Evolutionary conservation across 2,888 invertebrate genomes (phyloP).

Genomic region (Dastarcus helophoroides): DNA sequence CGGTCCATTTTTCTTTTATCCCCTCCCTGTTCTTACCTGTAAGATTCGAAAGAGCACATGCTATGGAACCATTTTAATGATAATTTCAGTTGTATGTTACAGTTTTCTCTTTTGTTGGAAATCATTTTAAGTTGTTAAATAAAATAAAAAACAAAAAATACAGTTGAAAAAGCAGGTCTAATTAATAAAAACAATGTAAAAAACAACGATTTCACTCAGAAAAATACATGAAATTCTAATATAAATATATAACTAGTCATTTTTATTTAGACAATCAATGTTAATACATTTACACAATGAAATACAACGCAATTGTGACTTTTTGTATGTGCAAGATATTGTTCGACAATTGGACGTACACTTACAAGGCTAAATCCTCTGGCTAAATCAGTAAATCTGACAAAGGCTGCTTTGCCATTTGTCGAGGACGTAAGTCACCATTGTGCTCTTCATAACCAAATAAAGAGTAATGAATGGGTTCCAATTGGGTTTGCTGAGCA

Average conservation of each 20-base stretch:
- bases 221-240: slow-evolving; percentile 2
- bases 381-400: slow-evolving; percentile 1
- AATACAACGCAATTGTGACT: slow-evolving; percentile 2
- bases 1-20: slow-evolving; percentile 8
- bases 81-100: slow-evolving; percentile 5
- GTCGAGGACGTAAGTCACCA: too few relatives aligned
- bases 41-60: slow-evolving; percentile 1
- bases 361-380: slow-evolving; percentile 3
- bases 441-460: too few relatives aligned
- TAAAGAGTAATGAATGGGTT: too few relatives aligned
- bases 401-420: slow-evolving; percentile 1
- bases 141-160: slow-evolving; percentile 1
- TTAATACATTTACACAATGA: slow-evolving; percentile 4
- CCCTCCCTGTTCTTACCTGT: slow-evolving; percentile 2
- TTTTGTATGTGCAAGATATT: slow-evolving; percentile 3
- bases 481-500: too few relatives aligned
- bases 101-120: slow-evolving; percentile 5
- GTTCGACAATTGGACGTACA: slow-evolving; percentile 5
- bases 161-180: slow-evolving; percentile 1
- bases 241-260: slow-evolving; percentile 3
- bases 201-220: background rate
- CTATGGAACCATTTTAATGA: slow-evolving; percentile 7
- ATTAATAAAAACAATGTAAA: background rate
- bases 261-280: too few relatives aligned
- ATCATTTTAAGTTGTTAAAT: slow-evolving; percentile 2